Base-by-base conservation (phyloP, 1,140 invertebrate species). In the Panagrolaimus sp. region DNA sequence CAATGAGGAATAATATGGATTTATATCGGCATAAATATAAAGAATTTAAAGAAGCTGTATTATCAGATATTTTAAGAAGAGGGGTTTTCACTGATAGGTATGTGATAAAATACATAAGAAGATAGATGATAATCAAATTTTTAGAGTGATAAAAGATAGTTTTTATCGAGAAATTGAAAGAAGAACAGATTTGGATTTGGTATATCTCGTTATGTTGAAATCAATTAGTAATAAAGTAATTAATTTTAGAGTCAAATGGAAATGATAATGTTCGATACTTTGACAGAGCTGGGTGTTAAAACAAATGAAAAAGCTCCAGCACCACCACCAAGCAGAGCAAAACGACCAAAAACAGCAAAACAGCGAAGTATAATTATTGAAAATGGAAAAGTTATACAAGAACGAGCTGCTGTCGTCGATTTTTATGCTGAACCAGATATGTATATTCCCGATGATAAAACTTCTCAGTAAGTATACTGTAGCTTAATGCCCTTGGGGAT, bases 51-150 rank as follows among this genome's bases (percentile, higher is more conserved):
- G 51, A 57, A 25, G 27, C 51, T 25, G 51, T 57, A 20, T 16
- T 57, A 11, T 57, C 51, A 5, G 27, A 57, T 57, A 57, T 57
- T 16, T 25, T 57, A 25, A 57, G 51, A 57, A 20, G 51, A 7
- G 51, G 51, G n/a, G 51, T 57, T 57, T 57, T 57, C 20, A 57
- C 20, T 57, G 51, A 57, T 57, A 20, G 51, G 51, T 57, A 57
- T 20, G 0, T 1, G 8, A 13, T 11, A 1, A 57, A 20, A 2
- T 5, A 16, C 9, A 1, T 20, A 57, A n/a, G 20, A 57, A 11
- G 51, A 11, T 16, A 27, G 11, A 57, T 25, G 16, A 9, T 11
- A 57, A n/a, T n/a, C n/a, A n/a, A n/a, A n/a, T 5, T 13, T 57
- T 57, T 20, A 57, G 51, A 27, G 51, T 57, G 20, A 57, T 57